Percentiles rank a stretch among this genome's conserved stretches.
phyloP scores from a whole-genome alignment of 2,888 invertebrate species.

The Caenorhabditis panamensis region DNA sequence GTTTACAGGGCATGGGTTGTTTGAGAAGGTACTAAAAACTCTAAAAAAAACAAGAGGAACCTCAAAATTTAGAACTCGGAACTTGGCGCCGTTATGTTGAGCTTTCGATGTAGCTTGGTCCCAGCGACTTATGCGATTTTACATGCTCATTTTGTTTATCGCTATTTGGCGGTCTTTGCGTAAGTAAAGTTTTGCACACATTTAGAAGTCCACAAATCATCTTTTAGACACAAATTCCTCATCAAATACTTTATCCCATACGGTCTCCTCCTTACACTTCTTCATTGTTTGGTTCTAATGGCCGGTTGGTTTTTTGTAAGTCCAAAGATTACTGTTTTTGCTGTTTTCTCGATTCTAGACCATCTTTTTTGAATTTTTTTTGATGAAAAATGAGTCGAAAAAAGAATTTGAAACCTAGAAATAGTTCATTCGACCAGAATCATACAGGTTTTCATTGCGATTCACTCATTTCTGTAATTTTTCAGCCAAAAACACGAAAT shows the following conservation, averaged over 20 bases:
- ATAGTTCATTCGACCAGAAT: too few species aligned
- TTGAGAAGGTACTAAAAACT: constrained; percentile 16
- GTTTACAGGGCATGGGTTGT: constrained; percentile 33
- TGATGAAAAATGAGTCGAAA: too few species aligned
- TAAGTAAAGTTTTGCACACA: background rate
- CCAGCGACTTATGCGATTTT: constrained; percentile 32
- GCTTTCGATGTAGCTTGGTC: constrained; percentile 27
- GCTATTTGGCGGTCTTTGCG: constrained; percentile 9
- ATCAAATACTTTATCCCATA: constrained; percentile 14
- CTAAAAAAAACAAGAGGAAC: too few species aligned
- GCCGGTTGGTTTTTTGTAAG: constrained; percentile 6
- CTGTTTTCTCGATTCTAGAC: background rate
- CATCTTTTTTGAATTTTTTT: too few species aligned
- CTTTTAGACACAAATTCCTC: background rate
- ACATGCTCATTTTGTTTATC: constrained; percentile 31
- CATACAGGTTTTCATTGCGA: too few species aligned
- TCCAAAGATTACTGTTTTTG: background rate
- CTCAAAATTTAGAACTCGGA: constrained; percentile 15
- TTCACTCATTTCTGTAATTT: too few species aligned
- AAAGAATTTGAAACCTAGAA: too few species aligned
- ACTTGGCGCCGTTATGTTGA: background rate
- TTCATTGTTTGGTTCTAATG: constrained; percentile 7
- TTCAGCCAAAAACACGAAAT: too few species aligned
- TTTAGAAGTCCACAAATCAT: background rate
- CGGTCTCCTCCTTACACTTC: background rate